Conservation (phyloP, 2,113 vertebrate species). For the Eretmochelys imbricata region DNA sequence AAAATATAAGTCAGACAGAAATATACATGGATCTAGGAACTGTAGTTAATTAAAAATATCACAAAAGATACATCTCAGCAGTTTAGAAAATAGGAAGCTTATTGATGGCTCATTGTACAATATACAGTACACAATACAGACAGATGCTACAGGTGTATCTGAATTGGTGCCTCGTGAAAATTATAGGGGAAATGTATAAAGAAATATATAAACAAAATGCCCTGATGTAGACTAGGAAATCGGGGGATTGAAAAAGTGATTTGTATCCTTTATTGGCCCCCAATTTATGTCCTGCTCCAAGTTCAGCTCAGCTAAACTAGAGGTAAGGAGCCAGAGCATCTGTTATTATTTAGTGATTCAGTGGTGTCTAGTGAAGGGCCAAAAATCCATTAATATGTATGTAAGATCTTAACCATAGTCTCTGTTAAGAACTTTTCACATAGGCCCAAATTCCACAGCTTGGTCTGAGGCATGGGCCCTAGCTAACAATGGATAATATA, state of each 20-base stretch:
- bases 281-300: background rate
- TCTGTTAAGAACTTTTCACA: no score
- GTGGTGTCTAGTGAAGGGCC: background rate
- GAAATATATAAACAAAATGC: background rate
- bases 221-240: background rate
- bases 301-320: background rate
- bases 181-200: background rate
- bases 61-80: slow-evolving; percentile 22
- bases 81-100: slow-evolving; percentile 44
- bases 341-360: background rate
- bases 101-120: background rate
- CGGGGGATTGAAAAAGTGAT: background rate
- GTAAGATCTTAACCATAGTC: no score
- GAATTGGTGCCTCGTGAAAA: background rate
- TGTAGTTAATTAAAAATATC: slow-evolving; percentile 58
- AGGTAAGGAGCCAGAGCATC: background rate
- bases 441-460: no score
- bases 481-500: no score
- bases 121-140: background rate
- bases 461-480: no score
- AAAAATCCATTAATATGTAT: no score
- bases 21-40: background rate
- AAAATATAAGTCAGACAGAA: slow-evolving; percentile 20
- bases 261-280: background rate
- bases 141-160: background rate